Evolutionary conservation across 2,888 invertebrate genomes (phyloP), one percentile per base, ranked within the genome.

Genomic region (Nineta flava): DNA sequence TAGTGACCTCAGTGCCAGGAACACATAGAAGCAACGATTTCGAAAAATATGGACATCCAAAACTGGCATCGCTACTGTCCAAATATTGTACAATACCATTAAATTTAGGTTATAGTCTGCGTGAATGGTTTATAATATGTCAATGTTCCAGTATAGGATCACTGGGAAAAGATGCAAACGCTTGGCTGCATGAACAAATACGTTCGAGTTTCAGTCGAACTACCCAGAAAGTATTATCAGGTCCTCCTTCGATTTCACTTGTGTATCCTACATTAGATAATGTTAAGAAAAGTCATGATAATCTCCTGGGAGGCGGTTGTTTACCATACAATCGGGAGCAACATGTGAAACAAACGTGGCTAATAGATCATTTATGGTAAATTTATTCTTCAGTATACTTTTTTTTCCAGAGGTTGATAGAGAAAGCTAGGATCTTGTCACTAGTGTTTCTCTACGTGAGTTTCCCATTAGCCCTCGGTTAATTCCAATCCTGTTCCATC

Each of bases 131-230:
- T 0, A 69, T 94, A 0, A 64, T 92, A 3, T 85, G 85, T 1
- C 95, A 96, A 67, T 85, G 90, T 50, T 94, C 93, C 31, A 94
- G 93, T 55, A 81, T 96, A 40, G 96, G 95, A 19, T 84, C 83
- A 53, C 74, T 88, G 47, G 94, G 94, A 2, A 71, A 79, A 10
- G 76, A 73, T 47, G 69, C 80, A 0, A 69, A 72, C 9, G 64
- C 73, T 41, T 95, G 94, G 94, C 67, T 95, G 52, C 74, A 77
- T 4, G 78, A 80, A 1, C 86, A 88, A 54, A 79, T 92, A 53
- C 66, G 84, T 0, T 74, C 77, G 17, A 78, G 78, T 53, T 65
- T 80, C 55, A 68, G 75, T 0, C 73, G 67, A 51, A 75, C 75
- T 52, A 68, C 68, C 10, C 70, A 72, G 0, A 64, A 74, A 0